Base-by-base conservation (phyloP, 2,888 invertebrate species). In the Drosophila kambysellisi region DNA sequence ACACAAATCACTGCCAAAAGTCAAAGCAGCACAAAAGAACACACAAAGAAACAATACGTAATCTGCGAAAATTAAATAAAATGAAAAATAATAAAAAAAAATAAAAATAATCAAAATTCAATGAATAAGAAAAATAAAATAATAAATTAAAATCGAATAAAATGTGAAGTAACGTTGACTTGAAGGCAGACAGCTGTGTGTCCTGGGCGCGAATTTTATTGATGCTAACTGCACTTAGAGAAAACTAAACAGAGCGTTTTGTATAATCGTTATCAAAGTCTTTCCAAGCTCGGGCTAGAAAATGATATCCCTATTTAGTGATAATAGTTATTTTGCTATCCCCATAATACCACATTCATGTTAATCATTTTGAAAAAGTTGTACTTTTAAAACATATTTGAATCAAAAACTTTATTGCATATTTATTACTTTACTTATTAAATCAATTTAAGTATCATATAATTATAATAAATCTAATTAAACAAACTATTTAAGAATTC, bases 91-190 rank as follows among this genome's bases (percentile, higher is more conserved):
- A 46, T 30, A 66, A 57, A 68, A 60, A 46, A 35, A 66, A 57
- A 68, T 68, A 51, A 68, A 48, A 46, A 15, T 25, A 46, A 46
- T 15, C 53, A 35, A 25, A 37, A 60, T 39, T 57, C 39, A 35
- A 29, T 59, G 33, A 46, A 60, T n/a, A 43, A 20, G 17, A 50
- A 29, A 37, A 56, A 51, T 25, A 58, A 41, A 63, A 66, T 68
- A 73, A 78, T 64, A 79, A 81, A 82, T 79, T 79, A 69, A 74
- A 79, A 74, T 79, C 58, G 63, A 79, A 82, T 79, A 54, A 73
- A 82, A 79, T 72, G 74, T 53, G 66, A 68, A 63, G 63, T 58
- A 63, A 81, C 66, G 68, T 62, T 57, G 39, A 15, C 17, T 15
- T 11, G 33, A 17, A 29, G 50, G 43, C 17, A 56, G 59, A 53